Evolutionary conservation across 2,113 vertebrate genomes (phyloP).

Genomic region (Aegithalos caudatus): DNA sequence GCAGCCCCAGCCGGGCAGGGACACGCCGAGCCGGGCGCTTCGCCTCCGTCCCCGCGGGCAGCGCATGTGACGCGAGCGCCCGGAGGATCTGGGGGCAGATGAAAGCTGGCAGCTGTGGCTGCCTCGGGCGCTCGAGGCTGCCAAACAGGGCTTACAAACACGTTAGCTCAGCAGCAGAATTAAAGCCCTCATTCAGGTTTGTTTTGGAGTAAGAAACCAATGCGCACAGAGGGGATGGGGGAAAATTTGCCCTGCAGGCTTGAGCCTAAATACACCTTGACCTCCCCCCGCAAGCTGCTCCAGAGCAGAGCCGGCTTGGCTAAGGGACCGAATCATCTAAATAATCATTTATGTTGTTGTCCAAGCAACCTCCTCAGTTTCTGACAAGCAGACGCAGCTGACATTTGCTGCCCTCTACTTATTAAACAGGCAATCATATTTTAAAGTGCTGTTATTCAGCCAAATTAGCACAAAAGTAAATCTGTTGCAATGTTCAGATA

Average conservation of each 20-base stretch:
- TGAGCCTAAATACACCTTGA: conserved; percentile 20
- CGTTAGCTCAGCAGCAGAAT: conserved; percentile 30
- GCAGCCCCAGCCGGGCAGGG: conserved; percentile 24
- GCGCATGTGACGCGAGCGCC: conserved; percentile 20
- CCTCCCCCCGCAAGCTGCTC: not conserved
- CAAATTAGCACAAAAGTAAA: not conserved
- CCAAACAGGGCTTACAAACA: conserved; percentile 53
- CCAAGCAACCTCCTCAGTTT: not conserved
- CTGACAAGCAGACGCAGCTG: conserved; percentile 8
- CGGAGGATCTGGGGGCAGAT: conserved; percentile 55
- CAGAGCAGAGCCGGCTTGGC: not conserved
- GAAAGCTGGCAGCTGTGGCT: conserved; percentile 65
- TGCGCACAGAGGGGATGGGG: not conserved
- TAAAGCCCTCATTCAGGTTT: conserved; percentile 19
- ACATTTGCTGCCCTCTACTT: conserved; percentile 55
- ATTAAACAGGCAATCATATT: conserved; percentile 19
- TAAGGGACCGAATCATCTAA: not conserved
- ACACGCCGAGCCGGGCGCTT: conserved; percentile 18
- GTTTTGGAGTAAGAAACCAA: not conserved
- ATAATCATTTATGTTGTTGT: not conserved
- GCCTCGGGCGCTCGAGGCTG: conserved; percentile 28
- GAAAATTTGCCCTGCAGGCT: conserved; percentile 5
- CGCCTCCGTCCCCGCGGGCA: not conserved
- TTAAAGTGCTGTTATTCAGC: not conserved
- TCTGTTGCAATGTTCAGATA: not conserved